Percentiles rank a stretch among this genome's conserved stretches.
These are phyloP conservation scores for Listronotus bonariensis DNA, from an alignment of 1,140 invertebrate genomes.

Conservation along the genomic window DNA sequence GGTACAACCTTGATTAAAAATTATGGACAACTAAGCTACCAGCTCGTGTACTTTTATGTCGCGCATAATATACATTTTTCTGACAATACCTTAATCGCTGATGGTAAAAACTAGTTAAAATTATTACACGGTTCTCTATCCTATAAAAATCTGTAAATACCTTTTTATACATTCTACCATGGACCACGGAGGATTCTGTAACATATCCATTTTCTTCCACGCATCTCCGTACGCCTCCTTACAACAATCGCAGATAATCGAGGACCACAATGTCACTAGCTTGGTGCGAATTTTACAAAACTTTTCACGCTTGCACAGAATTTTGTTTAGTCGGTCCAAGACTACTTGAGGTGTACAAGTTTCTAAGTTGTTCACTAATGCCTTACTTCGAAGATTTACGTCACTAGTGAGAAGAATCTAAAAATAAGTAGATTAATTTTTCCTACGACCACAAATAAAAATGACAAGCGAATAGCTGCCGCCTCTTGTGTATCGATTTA, in stretches of 20 bases:
- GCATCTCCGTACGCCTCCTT: slow-evolving; percentile 41
- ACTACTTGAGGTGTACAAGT: slow-evolving; percentile 34
- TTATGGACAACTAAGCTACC: too few relatives aligned
- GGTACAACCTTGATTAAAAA: too few relatives aligned
- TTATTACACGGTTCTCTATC: too few relatives aligned
- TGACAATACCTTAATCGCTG: too few relatives aligned
- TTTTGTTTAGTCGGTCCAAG: slow-evolving; percentile 25
- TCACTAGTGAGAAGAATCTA: slow-evolving; percentile 45
- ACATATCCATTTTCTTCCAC: slow-evolving; percentile 40
- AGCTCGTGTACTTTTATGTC: too few relatives aligned
- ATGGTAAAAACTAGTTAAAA: too few relatives aligned
- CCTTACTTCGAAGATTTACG: slow-evolving; percentile 42
- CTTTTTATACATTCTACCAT: slow-evolving; percentile 40
- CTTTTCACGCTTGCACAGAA: slow-evolving; percentile 23
- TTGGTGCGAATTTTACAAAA: slow-evolving; percentile 29
- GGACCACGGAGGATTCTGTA: slow-evolving; percentile 35
- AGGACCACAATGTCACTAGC: slow-evolving; percentile 36
- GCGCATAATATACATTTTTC: too few relatives aligned
- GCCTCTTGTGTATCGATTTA: too few relatives aligned
- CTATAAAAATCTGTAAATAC: not conserved
- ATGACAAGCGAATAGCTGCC: too few relatives aligned
- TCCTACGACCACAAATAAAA: too few relatives aligned
- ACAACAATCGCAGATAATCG: slow-evolving; percentile 40
- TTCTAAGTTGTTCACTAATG: slow-evolving; percentile 34
- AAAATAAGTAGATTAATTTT: slow-evolving; percentile 2